phyloP scores from a whole-genome alignment of 2,797 vertebrate species.

The Emydoidea blandingii region DNA sequence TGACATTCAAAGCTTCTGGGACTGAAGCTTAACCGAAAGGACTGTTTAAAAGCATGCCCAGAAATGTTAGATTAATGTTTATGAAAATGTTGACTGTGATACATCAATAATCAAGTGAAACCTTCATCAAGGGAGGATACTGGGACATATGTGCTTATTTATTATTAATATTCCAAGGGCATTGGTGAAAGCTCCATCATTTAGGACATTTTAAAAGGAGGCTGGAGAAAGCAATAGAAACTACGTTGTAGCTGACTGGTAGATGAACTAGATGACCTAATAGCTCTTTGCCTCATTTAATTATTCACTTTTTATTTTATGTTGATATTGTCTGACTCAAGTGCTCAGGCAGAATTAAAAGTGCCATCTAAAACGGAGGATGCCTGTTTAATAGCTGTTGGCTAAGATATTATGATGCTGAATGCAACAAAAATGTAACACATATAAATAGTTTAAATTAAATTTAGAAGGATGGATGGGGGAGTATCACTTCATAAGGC shows the following conservation, averaged over 20 bases:
- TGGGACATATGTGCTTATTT: neutral
- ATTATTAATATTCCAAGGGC: neutral
- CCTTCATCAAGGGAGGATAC: neutral
- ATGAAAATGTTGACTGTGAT: neutral
- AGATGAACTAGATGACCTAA: neutral
- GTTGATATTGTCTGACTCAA: neutral
- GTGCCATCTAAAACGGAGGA: neutral
- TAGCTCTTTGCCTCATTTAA: neutral
- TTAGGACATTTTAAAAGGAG: conserved; percentile 1
- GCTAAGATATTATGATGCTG: neutral
- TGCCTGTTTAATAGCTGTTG: neutral
- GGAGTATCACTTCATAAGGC: neutral
- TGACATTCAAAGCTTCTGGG: neutral
- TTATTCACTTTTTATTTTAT: neutral
- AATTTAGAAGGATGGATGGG: neutral
- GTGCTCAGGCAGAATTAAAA: neutral
- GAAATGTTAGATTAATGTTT: conserved; percentile 27
- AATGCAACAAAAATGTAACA: neutral
- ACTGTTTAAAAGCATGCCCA: neutral
- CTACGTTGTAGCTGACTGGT: neutral
- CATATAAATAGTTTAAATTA: neutral
- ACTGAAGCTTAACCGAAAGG: neutral
- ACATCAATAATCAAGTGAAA: neutral
- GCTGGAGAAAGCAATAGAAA: neutral
- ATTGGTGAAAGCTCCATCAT: neutral